Base-by-base conservation (phyloP, 2,113 vertebrate species). In the Tiliqua scincoides region DNA sequence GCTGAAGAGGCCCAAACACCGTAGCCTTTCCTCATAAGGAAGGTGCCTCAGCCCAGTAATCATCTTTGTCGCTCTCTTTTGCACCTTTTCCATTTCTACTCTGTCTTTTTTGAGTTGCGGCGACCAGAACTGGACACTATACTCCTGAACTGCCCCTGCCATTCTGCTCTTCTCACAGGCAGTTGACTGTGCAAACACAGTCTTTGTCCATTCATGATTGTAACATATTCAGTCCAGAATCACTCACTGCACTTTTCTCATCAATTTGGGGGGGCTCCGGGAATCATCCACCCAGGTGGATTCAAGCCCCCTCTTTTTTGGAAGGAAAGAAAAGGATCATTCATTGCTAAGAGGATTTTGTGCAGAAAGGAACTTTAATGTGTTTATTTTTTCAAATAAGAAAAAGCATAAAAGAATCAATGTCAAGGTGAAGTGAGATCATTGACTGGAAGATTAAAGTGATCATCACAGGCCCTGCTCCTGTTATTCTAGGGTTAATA, bases 331-430 rank as follows among this genome's bases (percentile, higher is more conserved):
- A 43, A 62, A 40, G 21, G 88, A 92, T 94, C 92, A 91, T 94
- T 87, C 87, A 73, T 48, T 90, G 54, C 89, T 91, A 93, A 95
- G 93, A 94, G 90, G 94, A 95, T 96, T 97, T 85, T 94, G 78
- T 87, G 91, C 86, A 82, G 67, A 77, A 72, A 37, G 86, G 75
- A 91, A 91, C 91, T 90, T 91, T 72, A 89, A 91, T 84, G 79
- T 65, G 57, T 61, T 35, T 71, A 20, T 88, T 91, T 74, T 95
- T 90, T 95, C 85, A 79, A 88, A 79, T 48, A 57, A 79, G 67
- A 61, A 82, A 84, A 71, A 84, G 12, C 67, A 65, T 79, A 54
- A 83, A 18, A 62, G 88, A 87, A 87, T 84, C 73, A 12, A 52
- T 88, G 82, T 77, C 89, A 94, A 84, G 88, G 68, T 82, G 30